Base-by-base conservation (phyloP, 35 echinoderm and acorn worm genomes). In the Diadema setosum region DNA sequence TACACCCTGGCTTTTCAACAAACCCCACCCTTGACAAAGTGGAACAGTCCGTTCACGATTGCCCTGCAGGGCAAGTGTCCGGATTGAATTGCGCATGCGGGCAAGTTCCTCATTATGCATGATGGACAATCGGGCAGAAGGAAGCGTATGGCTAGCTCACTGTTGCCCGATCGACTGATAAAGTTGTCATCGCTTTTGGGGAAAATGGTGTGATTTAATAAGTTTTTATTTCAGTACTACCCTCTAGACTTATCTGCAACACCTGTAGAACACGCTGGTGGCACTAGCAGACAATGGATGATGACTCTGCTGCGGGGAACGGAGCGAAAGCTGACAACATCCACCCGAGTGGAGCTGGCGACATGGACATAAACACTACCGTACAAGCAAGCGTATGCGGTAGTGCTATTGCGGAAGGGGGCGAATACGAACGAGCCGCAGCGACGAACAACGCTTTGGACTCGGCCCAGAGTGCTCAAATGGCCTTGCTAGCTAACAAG, bases 41-140 rank as follows among this genome's bases (percentile, higher is more conserved):
- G 36, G 73, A 42, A 36, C 25, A 26, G 73, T 41, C 73, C 37
- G 9, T 15, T 20, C 29, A 78, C 15, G 21, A 21, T 78, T 26
- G 73, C 73, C 73, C 73, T 78, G 27, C 17, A 44, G 73, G 73
- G 40, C 73, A 78, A 78, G 39, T 44, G 33, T 78, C 24, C 37
- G 39, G 39, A 44, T 42, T 44, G 73, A 78, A 17, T 43, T 44
- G 73, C 73, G 73, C 73, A 78, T 78, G 73, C 73, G 73, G 73
- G 73, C 73, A 78, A 78, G 73, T 78, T 2, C 1, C 73, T 78
- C 73, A 78, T 78, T 78, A 78, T 78, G 73, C 73, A 78, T 44
- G 37, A 34, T n/a, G n/a, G n/a, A n/a, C n/a, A 67, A 67, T 6
- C 30, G 63, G 63, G 63, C 63, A 67, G 63, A 34, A 32, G 27